Base-by-base conservation (phyloP, 1,140 invertebrate species). In the Ctenoplectra terminalis region DNA sequence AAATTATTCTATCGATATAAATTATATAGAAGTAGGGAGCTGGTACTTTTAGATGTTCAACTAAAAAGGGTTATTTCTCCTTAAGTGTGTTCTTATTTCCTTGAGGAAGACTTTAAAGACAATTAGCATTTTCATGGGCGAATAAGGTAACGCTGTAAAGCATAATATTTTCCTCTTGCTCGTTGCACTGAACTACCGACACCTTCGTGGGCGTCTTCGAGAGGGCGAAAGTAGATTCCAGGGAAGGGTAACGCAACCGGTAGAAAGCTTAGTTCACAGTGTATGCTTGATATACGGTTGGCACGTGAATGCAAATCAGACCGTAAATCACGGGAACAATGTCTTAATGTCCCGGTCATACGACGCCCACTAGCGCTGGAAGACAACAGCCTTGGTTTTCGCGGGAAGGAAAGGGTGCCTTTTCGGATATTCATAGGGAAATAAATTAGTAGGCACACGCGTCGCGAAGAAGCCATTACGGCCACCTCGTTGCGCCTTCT, bases 281-380 rank as follows among this genome's bases (percentile, higher is more conserved):
- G 91, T 92, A 93, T 92, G 92, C 91, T 92, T 93, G 93, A 94
- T 94, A 94, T 93, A 94, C 90, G 92, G 92, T 88, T 90, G 90
- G 91, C 90, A 90, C 92, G 91, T 94, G 92, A 94, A 94, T 93
- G 91, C 93, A 93, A 93, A 94, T 93, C 92, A 89, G 90, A 87
- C 88, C 93, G 92, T 94, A 94, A 94, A 94, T 94, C 93, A 94
- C 92, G 85, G 85, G 93, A 94, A 94, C 93, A 94, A 94, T 94
- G 93, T 94, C 93, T 94, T 94, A 94, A 94, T 93, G 93, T 93
- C 93, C 92, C 91, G 93, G 93, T 94, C 93, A 94, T 93, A 92
- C 91, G 89, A 91, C 91, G 90, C 90, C 91, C 90, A 90, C 88
- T 87, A 84, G 88, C 88, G 88, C 88, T 87, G 79, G 84, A 91